Conservation (phyloP, 2,113 vertebrate genomes). For the Pelvicachromis taeniatus region DNA sequence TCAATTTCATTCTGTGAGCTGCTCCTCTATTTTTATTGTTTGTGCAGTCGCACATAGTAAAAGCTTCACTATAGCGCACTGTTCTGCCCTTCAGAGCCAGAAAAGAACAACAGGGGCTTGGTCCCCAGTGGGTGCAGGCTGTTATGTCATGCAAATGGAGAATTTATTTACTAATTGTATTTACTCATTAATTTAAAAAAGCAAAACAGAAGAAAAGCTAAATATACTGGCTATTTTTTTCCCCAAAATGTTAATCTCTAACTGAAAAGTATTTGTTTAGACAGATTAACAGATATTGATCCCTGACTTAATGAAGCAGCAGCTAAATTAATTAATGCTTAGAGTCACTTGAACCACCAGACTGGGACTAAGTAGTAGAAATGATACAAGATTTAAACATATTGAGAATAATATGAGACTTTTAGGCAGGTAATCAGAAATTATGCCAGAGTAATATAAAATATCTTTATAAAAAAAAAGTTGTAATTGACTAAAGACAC, state of each 20-base stretch:
- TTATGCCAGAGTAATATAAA: not conserved
- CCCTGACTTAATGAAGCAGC: not conserved
- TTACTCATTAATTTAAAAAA: not conserved
- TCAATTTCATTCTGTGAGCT: slow-evolving; percentile 29
- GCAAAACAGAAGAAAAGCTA: not conserved
- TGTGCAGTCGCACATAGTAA: not conserved
- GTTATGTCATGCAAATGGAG: not conserved
- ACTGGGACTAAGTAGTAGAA: not conserved
- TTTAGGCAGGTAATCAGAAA: not conserved
- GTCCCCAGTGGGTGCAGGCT: not conserved
- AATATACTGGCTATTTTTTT: not conserved
- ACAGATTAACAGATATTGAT: not conserved
- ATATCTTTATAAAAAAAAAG: not conserved
- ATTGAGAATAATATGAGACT: not conserved
- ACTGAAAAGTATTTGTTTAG: not conserved
- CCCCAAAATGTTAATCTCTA: not conserved
- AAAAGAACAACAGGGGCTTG: not conserved
- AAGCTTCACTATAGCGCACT: not conserved
- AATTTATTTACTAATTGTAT: not conserved
- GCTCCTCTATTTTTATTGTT: slow-evolving; percentile 16
- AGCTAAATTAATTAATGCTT: not conserved
- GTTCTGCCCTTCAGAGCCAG: not conserved
- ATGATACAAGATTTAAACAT: not conserved
- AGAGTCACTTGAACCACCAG: not conserved
- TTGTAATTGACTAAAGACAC: not conserved